Base-by-base conservation (phyloP, 2,797 vertebrate genomes). In the Scolopax bukidnonensis region DNA sequence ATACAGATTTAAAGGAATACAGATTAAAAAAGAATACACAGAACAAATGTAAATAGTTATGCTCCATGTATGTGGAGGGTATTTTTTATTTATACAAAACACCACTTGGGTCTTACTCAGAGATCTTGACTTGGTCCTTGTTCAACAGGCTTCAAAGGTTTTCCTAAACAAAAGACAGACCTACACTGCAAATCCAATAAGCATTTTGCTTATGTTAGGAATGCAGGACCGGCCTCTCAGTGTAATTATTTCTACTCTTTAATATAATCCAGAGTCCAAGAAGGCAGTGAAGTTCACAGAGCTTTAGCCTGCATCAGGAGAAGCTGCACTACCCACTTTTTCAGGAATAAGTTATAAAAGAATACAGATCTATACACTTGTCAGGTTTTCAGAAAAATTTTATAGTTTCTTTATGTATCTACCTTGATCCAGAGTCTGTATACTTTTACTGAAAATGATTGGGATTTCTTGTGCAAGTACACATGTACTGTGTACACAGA, bases 81-180 rank as follows among this genome's bases (percentile, higher is more conserved):
- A 48, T 69, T 81, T 93, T 25, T 94, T 83, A 65, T 45, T 91
- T 75, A 79, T 16, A 36, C n/a, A 84, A 47, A 90, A 30, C 10
- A 50, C 23, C 56, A 7, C 32, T 90, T 93, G 67, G 23, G 45
- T 90, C 77, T 83, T 38, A 59, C 77, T 86, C 80, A 64, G 45
- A 88, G 54, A 57, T 63, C 43, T 87, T 88, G 67, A 48, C 40
- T 88, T 88, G 64, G 27, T 93, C 28, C 28, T 68, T 74, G 60
- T 89, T 80, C 53, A 92, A 87, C 36, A 84, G n/a, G 48, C 77
- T 91, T 96, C 91, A 95, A 79, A 91, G 91, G 67, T 82, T 93
- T 93, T 79, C 54, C 67, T 89, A 84, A 96, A 96, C 90, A 94
- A 94, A 95, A 96, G 87, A 90, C 93, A 96, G 93, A 90, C 85